These are phyloP conservation scores for Nipponacmea schrenckii DNA, from an alignment of 2,888 invertebrate species.

Conservation along the genomic window DNA sequence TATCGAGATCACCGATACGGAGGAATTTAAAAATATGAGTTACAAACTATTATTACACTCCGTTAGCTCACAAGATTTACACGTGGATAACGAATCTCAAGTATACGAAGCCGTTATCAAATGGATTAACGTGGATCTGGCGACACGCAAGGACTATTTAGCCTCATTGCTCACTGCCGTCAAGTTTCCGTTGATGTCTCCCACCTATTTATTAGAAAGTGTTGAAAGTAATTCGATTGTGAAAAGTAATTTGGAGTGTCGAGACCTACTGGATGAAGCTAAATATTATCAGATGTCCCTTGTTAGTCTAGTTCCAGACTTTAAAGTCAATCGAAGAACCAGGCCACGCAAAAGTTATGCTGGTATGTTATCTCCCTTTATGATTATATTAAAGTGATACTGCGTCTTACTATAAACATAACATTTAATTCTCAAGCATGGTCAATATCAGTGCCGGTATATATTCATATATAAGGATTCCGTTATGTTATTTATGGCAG, in stretches of 20 bases:
- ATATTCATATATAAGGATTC: too few species aligned
- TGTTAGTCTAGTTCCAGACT: constrained; percentile 58
- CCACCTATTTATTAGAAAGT: constrained; percentile 64
- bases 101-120: constrained; percentile 68
- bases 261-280: constrained; percentile 68
- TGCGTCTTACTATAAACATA: too few species aligned
- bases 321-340: constrained; percentile 56
- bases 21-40: constrained; percentile 61
- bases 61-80: constrained; percentile 58
- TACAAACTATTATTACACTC: constrained; percentile 56
- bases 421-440: too few species aligned
- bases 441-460: too few species aligned
- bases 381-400: too few species aligned
- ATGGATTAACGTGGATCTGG: constrained; percentile 66
- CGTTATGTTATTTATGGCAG: too few species aligned
- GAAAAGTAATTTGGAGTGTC: constrained; percentile 61
- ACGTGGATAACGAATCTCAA: constrained; percentile 57
- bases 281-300: constrained; percentile 66
- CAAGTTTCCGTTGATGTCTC: constrained; percentile 65
- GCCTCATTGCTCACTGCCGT: constrained; percentile 61
- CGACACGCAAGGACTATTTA: constrained; percentile 54
- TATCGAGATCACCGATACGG: constrained; percentile 54
- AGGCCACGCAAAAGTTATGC: constrained; percentile 69
- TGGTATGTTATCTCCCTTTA: constrained; percentile 48
- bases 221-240: constrained; percentile 62